These are phyloP conservation scores for Platalea minor DNA, from an alignment of 2,797 vertebrate species.

Conservation along the genomic window DNA sequence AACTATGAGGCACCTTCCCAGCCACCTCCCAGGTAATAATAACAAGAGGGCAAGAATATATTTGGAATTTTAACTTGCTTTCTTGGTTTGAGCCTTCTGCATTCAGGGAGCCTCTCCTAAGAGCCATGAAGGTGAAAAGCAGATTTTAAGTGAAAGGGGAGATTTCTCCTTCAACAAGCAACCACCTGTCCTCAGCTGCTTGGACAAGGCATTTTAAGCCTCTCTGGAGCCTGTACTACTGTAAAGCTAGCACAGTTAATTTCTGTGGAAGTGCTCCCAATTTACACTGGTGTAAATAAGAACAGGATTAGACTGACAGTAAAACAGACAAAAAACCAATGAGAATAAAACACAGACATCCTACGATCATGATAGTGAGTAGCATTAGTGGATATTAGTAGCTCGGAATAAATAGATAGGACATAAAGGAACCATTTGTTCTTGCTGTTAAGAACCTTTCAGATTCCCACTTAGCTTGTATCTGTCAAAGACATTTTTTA, in stretches of 20 bases:
- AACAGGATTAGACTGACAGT: not conserved
- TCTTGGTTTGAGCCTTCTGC: not conserved
- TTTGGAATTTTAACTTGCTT: not conserved
- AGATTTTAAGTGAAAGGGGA: not conserved
- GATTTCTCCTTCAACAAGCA: not conserved
- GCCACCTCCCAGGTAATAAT: not conserved
- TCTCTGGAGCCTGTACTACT: not conserved
- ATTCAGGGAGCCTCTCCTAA: not conserved
- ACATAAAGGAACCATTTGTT: not conserved
- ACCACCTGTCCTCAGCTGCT: not conserved
- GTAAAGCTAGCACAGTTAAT: not conserved
- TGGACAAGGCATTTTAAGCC: not conserved
- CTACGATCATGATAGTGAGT: not conserved
- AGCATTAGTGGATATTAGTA: not conserved
- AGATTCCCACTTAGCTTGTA: not conserved
- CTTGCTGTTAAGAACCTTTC: not conserved
- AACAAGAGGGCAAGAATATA: not conserved
- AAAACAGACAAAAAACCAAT: not conserved
- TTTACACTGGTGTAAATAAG: not conserved
- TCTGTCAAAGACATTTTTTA: slow-evolving; percentile 2
- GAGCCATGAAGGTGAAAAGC: not conserved
- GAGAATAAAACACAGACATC: not conserved
- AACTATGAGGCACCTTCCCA: not conserved
- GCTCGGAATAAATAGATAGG: not conserved
- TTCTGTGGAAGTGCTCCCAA: not conserved